These are phyloP conservation scores for Syrphus vitripennis DNA, from an alignment of 2,888 invertebrate species.

Conservation along the genomic window DNA sequence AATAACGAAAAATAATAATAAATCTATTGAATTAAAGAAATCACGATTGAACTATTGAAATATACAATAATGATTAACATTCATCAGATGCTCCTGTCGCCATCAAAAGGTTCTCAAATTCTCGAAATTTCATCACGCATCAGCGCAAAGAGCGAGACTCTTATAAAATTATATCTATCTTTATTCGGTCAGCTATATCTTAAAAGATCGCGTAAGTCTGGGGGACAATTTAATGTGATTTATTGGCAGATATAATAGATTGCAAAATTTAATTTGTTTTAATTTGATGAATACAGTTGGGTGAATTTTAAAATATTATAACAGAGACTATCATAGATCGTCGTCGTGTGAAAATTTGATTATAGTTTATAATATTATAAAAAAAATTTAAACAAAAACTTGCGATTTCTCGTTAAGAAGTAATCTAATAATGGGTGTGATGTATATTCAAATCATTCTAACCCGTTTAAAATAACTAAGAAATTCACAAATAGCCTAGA, in stretches of 20 bases:
- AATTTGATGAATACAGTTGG: not conserved
- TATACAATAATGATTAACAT: slow-evolving; percentile 48
- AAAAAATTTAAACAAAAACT: too few relatives aligned
- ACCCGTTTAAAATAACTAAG: too few relatives aligned
- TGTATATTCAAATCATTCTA: too few relatives aligned
- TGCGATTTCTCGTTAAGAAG: too few relatives aligned
- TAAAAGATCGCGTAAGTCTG: not conserved
- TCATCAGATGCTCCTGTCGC: slow-evolving; percentile 34
- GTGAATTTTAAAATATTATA: not conserved
- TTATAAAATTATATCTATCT: not conserved
- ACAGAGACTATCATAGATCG: not conserved
- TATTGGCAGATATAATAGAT: not conserved
- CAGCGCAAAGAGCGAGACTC: not conserved
- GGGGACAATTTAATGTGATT: not conserved
- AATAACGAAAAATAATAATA: not conserved
- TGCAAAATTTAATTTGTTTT: not conserved
- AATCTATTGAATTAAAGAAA: slow-evolving; percentile 50
- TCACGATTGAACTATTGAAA: slow-evolving; percentile 37
- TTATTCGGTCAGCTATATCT: not conserved
- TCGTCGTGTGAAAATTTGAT: not conserved
- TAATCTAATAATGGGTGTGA: too few relatives aligned
- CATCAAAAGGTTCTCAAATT: slow-evolving; percentile 46
- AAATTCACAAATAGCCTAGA: too few relatives aligned
- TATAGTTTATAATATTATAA: not conserved
- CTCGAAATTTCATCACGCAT: slow-evolving; percentile 23